Evolutionary conservation across 1,140 invertebrate species (phyloP), one percentile per base, ranked within the genome.

Genomic region (Pristionchus pacificus): DNA sequence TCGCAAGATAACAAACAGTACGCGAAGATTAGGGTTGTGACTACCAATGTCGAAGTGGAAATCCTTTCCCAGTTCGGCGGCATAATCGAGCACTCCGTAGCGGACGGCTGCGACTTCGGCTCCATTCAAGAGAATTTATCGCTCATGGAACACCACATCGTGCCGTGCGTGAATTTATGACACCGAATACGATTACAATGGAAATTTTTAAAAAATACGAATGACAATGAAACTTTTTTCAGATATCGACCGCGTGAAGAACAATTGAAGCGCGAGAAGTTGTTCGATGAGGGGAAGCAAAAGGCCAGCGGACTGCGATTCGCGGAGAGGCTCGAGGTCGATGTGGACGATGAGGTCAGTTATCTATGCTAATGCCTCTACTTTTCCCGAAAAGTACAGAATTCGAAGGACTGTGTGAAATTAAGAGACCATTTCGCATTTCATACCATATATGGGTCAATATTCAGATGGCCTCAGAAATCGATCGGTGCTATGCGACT

Each of bases 1-100:
- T n/a, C n/a, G n/a, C n/a, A n/a, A n/a, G n/a, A n/a, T n/a, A n/a
- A n/a, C n/a, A n/a, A n/a, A n/a, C n/a, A n/a, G n/a, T n/a, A n/a
- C n/a, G n/a, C n/a, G n/a, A n/a, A n/a, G n/a, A n/a, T n/a, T n/a
- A n/a, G n/a, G n/a, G n/a, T n/a, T n/a, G 68, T 85, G 30, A 84
- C 85, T 65, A 79, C 79, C 25, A 71, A n/a, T n/a, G 33, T 3
- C 27, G n/a, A 3, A 64, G 10, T 19, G 65, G 29, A 14, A 19
- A 68, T 32, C 29, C 2, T n/a, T 84, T 95, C 86, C 93, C 93
- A 30, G 95, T 93, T 28, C 93, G 94, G 60, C 95, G 93, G 13
- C 87, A 96, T 72, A 86, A 87, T 86, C 90, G 90, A 85, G 97
- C 97, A 89, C 93, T 97, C 87, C 95, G 97, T 84, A 2, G 71